phyloP scores from a whole-genome alignment of 2,797 vertebrate genomes.

The Lithobates sylvaticus region DNA sequence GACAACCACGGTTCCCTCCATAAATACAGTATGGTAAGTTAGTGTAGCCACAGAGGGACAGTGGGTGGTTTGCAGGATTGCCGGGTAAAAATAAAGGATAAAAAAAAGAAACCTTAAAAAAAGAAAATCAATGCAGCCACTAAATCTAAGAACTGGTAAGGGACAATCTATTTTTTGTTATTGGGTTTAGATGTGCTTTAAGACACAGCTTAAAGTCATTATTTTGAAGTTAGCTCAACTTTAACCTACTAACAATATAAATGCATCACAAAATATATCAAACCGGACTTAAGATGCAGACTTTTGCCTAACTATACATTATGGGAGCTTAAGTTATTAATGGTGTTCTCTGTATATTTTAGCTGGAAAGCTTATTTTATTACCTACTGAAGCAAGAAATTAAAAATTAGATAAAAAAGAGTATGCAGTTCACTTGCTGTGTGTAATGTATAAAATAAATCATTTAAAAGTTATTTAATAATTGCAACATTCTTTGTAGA shows the following conservation, averaged over 20 bases:
- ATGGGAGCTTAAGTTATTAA: background rate
- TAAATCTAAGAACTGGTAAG: too few species aligned
- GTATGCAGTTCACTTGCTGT: background rate
- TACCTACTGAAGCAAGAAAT: conserved; percentile 47
- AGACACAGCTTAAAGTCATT: too few species aligned
- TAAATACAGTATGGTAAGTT: too few species aligned
- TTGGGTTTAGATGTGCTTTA: too few species aligned
- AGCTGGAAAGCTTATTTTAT: conserved; percentile 29
- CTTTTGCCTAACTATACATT: background rate
- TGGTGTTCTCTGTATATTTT: background rate
- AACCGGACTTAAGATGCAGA: conserved; percentile 1
- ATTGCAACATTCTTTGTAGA: background rate
- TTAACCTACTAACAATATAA: background rate
- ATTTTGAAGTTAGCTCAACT: too few species aligned
- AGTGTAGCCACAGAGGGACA: too few species aligned
- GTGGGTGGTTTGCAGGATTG: too few species aligned
- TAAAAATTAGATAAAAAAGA: conserved; percentile 10
- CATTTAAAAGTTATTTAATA: background rate
- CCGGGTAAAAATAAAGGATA: too few species aligned
- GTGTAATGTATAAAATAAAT: background rate
- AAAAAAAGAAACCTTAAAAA: too few species aligned
- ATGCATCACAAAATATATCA: conserved; percentile 2
- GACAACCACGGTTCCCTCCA: too few species aligned
- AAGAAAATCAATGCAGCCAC: too few species aligned
- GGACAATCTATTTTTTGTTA: too few species aligned